Conservation (phyloP, 1,140 invertebrate species). For the Arion vulgaris region DNA sequence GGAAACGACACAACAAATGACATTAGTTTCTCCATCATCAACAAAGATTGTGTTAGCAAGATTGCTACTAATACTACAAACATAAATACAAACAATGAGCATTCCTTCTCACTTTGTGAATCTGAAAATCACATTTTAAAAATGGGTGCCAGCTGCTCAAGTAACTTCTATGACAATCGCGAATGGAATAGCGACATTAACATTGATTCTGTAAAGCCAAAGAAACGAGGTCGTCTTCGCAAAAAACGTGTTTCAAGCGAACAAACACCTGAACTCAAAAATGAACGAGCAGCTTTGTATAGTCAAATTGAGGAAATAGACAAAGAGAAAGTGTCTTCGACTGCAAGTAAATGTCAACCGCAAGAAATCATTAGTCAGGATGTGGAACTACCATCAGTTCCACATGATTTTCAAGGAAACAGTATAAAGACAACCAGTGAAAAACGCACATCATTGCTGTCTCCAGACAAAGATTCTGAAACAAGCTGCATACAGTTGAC, state of each 20-base stretch:
- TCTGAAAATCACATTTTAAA: neutral
- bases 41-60: neutral
- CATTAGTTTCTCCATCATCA: neutral
- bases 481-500: neutral
- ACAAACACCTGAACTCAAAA: neutral
- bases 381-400: no score
- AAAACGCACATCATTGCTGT: neutral
- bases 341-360: neutral
- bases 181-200: neutral
- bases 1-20: no score
- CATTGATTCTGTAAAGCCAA: neutral
- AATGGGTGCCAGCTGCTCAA: slow-evolving; percentile 30
- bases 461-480: neutral
- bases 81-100: neutral
- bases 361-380: neutral
- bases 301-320: no score
- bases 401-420: neutral
- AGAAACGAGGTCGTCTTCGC: no score
- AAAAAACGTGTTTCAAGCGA: neutral
- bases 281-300: no score
- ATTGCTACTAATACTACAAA: neutral
- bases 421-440: neutral
- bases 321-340: no score
- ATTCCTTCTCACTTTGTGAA: no score
- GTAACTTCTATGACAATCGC: slow-evolving; percentile 14